phyloP scores from a whole-genome alignment of 1,140 invertebrate genomes.

The Aporrectodea caliginosa region DNA sequence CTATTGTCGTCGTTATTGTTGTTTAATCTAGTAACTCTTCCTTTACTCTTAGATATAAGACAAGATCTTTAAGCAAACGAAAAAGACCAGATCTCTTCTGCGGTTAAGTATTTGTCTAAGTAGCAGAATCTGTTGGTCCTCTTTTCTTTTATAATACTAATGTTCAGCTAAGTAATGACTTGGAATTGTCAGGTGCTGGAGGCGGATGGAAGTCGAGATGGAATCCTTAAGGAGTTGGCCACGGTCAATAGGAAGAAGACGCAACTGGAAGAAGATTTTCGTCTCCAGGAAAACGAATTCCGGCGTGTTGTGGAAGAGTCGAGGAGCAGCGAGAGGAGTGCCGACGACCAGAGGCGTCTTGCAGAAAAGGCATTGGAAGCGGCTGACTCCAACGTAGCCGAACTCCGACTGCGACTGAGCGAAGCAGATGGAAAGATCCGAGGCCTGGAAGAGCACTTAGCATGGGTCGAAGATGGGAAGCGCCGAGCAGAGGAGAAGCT shows the following conservation, averaged over 20 bases:
- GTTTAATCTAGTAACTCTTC: too few species aligned
- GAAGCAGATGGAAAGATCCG: slow-evolving; percentile 78
- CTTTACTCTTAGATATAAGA: too few species aligned
- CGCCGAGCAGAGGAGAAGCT: slow-evolving; percentile 78
- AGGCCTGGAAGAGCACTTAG: slow-evolving; percentile 72
- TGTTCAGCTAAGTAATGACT: too few species aligned
- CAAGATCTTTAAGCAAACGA: too few species aligned
- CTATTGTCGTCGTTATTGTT: too few species aligned
- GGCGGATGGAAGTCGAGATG: slow-evolving; percentile 69
- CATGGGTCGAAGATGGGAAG: slow-evolving; percentile 71
- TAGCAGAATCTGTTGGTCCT: too few species aligned
- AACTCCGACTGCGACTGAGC: slow-evolving; percentile 70
- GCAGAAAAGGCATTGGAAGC: slow-evolving; percentile 81
- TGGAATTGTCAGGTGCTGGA: slow-evolving; percentile 69
- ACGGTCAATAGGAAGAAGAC: slow-evolving; percentile 53
- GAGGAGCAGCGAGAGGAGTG: slow-evolving; percentile 73
- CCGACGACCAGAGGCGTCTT: slow-evolving; percentile 67
- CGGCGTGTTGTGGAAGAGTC: not conserved
- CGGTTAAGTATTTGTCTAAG: too few species aligned
- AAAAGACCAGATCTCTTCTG: too few species aligned
- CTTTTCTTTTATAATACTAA: too few species aligned
- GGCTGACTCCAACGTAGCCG: slow-evolving; percentile 68
- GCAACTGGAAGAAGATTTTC: slow-evolving; percentile 50
- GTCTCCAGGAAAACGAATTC: not conserved
- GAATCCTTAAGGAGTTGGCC: slow-evolving; percentile 53